Conservation (phyloP, 2,797 vertebrate genomes). For the Pantherophis vulpinus region DNA sequence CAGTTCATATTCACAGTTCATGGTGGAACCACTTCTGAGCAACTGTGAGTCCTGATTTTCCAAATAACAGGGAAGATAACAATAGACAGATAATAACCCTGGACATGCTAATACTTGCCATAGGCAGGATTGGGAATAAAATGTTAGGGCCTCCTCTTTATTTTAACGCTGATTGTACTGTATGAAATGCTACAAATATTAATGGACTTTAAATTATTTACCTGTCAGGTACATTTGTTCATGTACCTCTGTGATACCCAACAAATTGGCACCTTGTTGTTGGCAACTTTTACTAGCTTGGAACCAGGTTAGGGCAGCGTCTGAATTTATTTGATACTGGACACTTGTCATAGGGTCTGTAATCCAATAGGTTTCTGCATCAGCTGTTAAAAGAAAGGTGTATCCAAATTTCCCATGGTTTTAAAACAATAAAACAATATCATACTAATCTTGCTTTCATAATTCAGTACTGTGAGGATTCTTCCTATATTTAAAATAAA, state of each 20-base stretch:
- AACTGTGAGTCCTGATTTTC: neutral
- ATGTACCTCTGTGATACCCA: constrained; percentile 86
- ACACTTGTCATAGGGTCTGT: constrained; percentile 81
- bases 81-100: neutral
- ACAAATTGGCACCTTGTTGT: constrained; percentile 86
- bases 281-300: constrained; percentile 92
- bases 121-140: no score
- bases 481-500: neutral
- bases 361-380: constrained; percentile 71
- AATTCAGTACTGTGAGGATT: neutral
- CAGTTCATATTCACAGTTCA: neutral
- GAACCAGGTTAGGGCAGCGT: constrained; percentile 85
- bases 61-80: neutral
- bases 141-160: neutral
- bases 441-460: neutral
- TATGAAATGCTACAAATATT: neutral
- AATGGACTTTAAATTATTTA: constrained; percentile 52
- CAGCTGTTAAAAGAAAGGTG: neutral
- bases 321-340: constrained; percentile 84
- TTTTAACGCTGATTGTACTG: neutral
- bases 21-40: neutral
- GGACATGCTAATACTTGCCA: no score
- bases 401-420: neutral
- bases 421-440: neutral
- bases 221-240: constrained; percentile 93